A percentile compares a stretch with the other conserved stretches of the same genome.
These are phyloP conservation scores for Onychostoma macrolepis DNA, from an alignment of 2,113 vertebrate species.

Conservation along the genomic window DNA sequence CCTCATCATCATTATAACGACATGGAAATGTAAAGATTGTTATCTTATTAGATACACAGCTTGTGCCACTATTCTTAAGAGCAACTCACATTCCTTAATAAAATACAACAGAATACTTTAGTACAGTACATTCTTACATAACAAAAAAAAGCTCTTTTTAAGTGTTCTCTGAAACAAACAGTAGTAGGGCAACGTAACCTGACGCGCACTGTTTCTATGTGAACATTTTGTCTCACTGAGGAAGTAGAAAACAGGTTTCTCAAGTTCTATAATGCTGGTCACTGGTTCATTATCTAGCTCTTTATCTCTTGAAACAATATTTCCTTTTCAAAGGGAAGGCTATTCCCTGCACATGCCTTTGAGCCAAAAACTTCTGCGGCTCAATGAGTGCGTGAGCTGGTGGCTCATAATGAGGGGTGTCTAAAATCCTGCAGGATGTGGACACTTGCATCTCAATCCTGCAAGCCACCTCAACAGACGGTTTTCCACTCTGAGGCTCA, in stretches of 20 bases:
- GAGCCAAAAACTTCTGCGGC: background rate
- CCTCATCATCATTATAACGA: background rate
- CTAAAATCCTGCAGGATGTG: background rate
- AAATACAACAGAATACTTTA: background rate
- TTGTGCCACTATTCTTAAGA: background rate
- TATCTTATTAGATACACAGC: background rate
- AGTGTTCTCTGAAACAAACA: background rate
- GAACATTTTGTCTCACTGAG: slow-evolving; percentile 44
- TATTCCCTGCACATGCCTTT: background rate
- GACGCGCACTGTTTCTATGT: slow-evolving; percentile 46
- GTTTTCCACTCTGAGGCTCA: slow-evolving; percentile 23
- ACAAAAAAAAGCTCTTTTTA: background rate
- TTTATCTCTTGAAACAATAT: slow-evolving; percentile 32
- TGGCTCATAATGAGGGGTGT: background rate
- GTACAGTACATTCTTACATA: background rate
- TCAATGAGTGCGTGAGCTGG: background rate
- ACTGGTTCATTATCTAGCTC: slow-evolving; percentile 40
- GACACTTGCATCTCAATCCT: background rate
- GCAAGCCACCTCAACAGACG: background rate
- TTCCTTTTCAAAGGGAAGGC: slow-evolving; percentile 16
- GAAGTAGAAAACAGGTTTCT: slow-evolving; percentile 76
- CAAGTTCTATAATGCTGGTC: slow-evolving; percentile 63
- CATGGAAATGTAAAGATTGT: background rate
- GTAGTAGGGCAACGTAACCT: slow-evolving; percentile 27
- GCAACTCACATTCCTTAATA: background rate